phyloP scores from a whole-genome alignment of 2,113 vertebrate genomes.

The Hassar affinis region DNA sequence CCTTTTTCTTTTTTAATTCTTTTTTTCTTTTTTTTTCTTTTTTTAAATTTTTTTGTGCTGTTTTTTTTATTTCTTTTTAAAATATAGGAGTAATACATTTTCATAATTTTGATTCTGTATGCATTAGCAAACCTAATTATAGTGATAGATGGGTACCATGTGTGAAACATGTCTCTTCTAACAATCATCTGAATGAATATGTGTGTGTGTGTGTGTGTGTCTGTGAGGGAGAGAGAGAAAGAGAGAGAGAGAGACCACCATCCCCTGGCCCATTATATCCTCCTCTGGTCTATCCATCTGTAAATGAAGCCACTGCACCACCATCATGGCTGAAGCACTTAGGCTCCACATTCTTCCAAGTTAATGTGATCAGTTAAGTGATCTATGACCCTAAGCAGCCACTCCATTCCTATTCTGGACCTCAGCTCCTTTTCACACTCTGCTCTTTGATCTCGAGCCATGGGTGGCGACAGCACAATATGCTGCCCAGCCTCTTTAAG shows the following conservation, averaged over 20 bases:
- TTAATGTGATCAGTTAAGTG: conserved; percentile 66
- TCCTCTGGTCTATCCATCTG: conserved; percentile 56
- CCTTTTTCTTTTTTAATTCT: no score
- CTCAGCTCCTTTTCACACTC: conserved; percentile 48
- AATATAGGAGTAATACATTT: background rate
- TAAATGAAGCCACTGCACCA: conserved; percentile 28
- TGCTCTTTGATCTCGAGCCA: conserved; percentile 46
- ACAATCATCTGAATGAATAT: no score
- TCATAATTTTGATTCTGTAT: background rate
- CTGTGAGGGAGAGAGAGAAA: background rate
- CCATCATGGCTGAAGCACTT: conserved; percentile 58
- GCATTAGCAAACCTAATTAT: background rate
- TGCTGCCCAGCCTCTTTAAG: conserved; percentile 20
- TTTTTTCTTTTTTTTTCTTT: no score
- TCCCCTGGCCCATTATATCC: conserved; percentile 47
- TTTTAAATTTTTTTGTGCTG: no score
- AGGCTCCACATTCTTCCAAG: conserved; percentile 65
- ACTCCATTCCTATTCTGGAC: conserved; percentile 23
- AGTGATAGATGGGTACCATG: background rate
- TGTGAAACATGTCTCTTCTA: background rate
- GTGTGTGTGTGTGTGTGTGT: no score
- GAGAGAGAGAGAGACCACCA: background rate
- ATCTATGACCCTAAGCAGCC: conserved; percentile 59
- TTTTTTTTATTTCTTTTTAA: no score
- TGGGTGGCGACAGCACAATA: conserved; percentile 46